Evolutionary conservation across 2,113 vertebrate genomes (phyloP), one percentile per base, ranked within the genome.

Genomic region (Xiphophorus hellerii): DNA sequence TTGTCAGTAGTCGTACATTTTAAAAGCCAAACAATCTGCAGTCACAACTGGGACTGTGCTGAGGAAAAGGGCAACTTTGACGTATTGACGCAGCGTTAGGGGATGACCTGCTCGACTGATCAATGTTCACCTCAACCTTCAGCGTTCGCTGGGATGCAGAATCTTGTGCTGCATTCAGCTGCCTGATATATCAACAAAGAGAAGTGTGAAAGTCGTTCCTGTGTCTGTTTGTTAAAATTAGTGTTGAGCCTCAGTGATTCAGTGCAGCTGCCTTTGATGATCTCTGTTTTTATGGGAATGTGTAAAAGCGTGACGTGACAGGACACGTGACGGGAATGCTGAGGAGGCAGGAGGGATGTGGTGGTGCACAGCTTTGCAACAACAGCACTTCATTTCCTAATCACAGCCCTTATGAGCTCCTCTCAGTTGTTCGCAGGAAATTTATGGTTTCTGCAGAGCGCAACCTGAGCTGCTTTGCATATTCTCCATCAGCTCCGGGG

Each of bases 401-500:
- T 77, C 83, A 66, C n/a, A 69, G 68, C 30, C 78, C 54, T 74
- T 37, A 22, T 51, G 62, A 81, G 79, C 78, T 79, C 83, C 76
- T 71, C 76, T 78, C 75, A 62, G 66, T 70, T 51, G 74, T 66
- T 80, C 75, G 61, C 62, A 65, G 81, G 35, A 82, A 86, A 93
- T 93, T 87, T 91, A 93, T 86, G 70, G 73, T 73, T 85, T 69
- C 76, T 73, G 86, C 84, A 83, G 86, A 86, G 83, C 81, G 89
- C 81, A 80, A 76, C 74, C 66, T n/a, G 82, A 76, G 80, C 81
- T 82, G 80, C 71, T 93, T 91, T 92, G 83, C 83, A 92, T 91
- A 87, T 86, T 86, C 87, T 66, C 81, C 83, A 84, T 87, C 73
- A 82, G 22, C 62, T 61, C 62, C 29, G 7, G 35, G 74, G 71